Percentiles rank a stretch among this genome's conserved stretches.
phyloP scores from a whole-genome alignment of 2,797 vertebrate genomes.

The Emys orbicularis region DNA sequence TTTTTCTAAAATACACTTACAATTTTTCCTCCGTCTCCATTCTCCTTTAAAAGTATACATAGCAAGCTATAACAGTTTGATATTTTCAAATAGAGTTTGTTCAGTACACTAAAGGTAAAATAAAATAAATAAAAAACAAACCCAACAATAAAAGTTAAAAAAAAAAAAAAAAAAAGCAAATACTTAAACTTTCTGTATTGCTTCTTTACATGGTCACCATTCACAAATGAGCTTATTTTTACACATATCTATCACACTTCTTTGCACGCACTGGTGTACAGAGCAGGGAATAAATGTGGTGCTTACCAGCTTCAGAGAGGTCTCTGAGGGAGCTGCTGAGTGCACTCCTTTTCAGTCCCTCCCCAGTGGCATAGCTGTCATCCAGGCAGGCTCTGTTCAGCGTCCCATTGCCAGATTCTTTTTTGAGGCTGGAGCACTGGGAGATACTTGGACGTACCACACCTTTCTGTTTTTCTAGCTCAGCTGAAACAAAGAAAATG shows the following conservation, averaged over 20 bases:
- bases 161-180: background rate
- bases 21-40: constrained; percentile 57
- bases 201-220: background rate
- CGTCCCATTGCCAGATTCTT: constrained; percentile 91
- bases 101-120: constrained; percentile 12
- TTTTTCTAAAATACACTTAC: constrained; percentile 39
- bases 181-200: background rate
- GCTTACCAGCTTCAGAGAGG: constrained; percentile 96
- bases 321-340: constrained; percentile 96
- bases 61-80: constrained; percentile 68
- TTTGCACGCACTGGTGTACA: background rate
- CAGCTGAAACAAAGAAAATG: constrained; percentile 83
- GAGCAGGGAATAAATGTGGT: background rate
- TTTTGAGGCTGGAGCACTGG: constrained; percentile 92
- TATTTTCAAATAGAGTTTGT: constrained; percentile 27
- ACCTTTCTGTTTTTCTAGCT: constrained; percentile 97
- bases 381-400: constrained; percentile 92
- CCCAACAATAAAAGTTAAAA: background rate
- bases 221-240: background rate
- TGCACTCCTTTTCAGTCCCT: constrained; percentile 94
- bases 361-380: constrained; percentile 92
- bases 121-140: constrained; percentile 46
- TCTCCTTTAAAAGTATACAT: constrained; percentile 45
- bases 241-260: background rate
- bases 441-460: constrained; percentile 93